phyloP scores from a whole-genome alignment of 2,888 invertebrate species.

The Brachylomia viminalis region DNA sequence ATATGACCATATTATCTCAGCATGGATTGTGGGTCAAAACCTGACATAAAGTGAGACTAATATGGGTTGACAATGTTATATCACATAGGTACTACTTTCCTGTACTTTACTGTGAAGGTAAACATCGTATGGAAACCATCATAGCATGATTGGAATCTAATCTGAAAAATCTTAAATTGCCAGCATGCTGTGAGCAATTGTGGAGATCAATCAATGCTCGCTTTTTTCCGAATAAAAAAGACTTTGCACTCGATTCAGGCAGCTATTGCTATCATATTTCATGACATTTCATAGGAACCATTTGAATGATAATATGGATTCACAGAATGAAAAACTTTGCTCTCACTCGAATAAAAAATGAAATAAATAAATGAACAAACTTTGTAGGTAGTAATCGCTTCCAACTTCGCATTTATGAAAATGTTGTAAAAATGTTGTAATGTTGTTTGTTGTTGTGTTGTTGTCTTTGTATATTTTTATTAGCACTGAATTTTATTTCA shows the following conservation, averaged over 20 bases:
- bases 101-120: neutral
- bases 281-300: neutral
- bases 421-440: too few species aligned
- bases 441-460: too few species aligned
- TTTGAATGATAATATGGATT: neutral
- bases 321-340: slow-evolving; percentile 8
- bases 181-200: neutral
- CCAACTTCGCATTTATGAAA: neutral
- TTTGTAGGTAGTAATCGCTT: neutral
- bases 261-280: slow-evolving; percentile 16
- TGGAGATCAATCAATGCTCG: neutral
- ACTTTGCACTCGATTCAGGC: neutral
- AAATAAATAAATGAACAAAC: slow-evolving; percentile 29
- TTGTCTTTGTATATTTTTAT: too few species aligned
- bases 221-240: slow-evolving; percentile 5
- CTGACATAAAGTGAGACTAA: neutral
- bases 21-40: neutral
- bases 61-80: neutral
- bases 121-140: neutral
- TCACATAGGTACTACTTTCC: neutral
- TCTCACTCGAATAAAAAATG: neutral
- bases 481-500: too few species aligned
- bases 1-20: neutral
- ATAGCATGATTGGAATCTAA: too few species aligned
- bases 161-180: neutral